Evolutionary conservation across 2,888 invertebrate species (phyloP).

Genomic region (Apodemia duryi): DNA sequence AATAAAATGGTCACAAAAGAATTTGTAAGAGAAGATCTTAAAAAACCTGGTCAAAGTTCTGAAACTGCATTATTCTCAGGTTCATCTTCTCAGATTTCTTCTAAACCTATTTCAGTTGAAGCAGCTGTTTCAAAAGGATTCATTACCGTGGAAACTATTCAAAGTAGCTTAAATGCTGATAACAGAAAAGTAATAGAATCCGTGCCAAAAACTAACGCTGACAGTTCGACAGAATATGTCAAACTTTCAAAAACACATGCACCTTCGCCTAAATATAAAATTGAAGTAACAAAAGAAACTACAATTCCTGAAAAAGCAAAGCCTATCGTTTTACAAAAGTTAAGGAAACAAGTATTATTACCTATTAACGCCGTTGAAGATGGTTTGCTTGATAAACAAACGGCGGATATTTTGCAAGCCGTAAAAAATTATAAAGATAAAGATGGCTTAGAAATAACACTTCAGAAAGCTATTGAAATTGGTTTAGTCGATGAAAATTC

Average conservation of each 20-base stretch:
- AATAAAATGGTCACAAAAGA: neutral
- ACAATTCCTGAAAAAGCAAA: conserved; percentile 80
- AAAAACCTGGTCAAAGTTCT: neutral
- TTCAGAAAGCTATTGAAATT: conserved; percentile 86
- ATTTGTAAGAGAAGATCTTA: neutral
- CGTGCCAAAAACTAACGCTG: neutral
- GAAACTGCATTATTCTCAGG: neutral
- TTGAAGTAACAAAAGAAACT: conserved; percentile 77
- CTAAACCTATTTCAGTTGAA: conserved; percentile 77
- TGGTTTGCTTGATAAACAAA: conserved; percentile 87
- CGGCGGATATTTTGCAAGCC: conserved; percentile 84
- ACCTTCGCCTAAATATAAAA: conserved; percentile 83
- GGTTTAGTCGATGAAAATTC: conserved; percentile 85
- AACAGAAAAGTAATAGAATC: conserved; percentile 41
- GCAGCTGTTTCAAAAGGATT: conserved; percentile 79
- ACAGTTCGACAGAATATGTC: conserved; percentile 52
- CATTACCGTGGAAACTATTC: conserved; percentile 74
- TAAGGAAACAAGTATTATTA: conserved; percentile 86
- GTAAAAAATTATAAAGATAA: conserved; percentile 78
- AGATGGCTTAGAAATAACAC: conserved; percentile 81
- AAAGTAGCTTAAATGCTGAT: conserved; percentile 62
- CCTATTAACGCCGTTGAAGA: conserved; percentile 88
- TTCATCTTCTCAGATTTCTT: conserved; percentile 27
- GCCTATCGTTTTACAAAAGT: conserved; percentile 86
- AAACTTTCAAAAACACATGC: conserved; percentile 79